Conservation (phyloP, 2,888 invertebrate genomes). For the Mantis religiosa region DNA sequence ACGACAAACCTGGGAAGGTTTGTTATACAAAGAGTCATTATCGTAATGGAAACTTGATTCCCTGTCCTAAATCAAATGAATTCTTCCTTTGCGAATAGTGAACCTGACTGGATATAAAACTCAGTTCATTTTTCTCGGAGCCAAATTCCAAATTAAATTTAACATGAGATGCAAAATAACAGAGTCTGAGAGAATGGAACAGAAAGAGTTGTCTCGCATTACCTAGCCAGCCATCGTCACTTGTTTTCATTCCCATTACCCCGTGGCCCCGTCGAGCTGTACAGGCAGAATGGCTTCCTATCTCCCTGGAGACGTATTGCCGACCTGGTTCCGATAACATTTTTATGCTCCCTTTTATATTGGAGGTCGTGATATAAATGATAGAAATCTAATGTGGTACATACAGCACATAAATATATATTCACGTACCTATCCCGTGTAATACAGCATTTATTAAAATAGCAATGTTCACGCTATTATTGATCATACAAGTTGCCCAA, state of each 20-base stretch:
- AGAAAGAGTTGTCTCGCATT: neutral
- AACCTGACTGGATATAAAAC: neutral
- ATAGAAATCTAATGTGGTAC: too few relatives aligned
- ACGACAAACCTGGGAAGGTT: neutral
- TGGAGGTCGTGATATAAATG: too few relatives aligned
- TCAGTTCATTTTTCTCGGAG: neutral
- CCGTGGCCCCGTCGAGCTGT: neutral
- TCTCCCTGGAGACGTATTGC: too few relatives aligned
- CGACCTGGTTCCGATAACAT: too few relatives aligned
- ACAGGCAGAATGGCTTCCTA: too few relatives aligned
- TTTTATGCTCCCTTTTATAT: too few relatives aligned
- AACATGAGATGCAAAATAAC: neutral
- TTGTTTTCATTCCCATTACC: neutral
- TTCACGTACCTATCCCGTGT: too few relatives aligned
- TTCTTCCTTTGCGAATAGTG: neutral
- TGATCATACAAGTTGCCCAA: too few relatives aligned
- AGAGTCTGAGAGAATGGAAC: neutral
- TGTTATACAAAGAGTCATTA: neutral
- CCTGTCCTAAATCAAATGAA: neutral
- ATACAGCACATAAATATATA: too few relatives aligned
- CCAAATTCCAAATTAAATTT: neutral
- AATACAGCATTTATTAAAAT: too few relatives aligned
- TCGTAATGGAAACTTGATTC: neutral
- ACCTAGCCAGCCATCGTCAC: neutral
- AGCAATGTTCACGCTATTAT: too few relatives aligned